Percentiles rank a stretch among this genome's conserved stretches.
Evolutionary conservation across 2,888 invertebrate species (phyloP).

Genomic region (Folsomia manolachei): DNA sequence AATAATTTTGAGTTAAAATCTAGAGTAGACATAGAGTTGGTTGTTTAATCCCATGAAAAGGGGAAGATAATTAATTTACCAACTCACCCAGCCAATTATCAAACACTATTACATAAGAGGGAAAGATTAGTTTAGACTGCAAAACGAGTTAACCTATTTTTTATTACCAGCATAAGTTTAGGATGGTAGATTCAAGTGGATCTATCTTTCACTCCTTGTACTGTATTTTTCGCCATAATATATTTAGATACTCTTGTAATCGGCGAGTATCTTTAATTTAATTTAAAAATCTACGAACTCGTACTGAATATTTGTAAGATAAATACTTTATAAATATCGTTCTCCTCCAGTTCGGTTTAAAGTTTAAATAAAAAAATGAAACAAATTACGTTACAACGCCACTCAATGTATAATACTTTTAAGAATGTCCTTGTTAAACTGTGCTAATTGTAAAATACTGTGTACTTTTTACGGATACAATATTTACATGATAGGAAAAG

Average conservation of each 20-base stretch:
- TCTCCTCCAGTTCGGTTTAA: neutral
- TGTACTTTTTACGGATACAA: constrained; percentile 3
- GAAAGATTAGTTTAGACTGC: too few relatives aligned
- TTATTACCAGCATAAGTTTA: neutral
- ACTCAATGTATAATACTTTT: neutral
- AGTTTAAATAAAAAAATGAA: neutral
- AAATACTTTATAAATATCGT: neutral
- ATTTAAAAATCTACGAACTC: too few relatives aligned
- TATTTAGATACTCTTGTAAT: neutral
- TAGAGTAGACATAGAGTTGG: too few relatives aligned
- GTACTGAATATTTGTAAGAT: neutral
- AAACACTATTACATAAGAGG: neutral
- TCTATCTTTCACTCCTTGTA: too few relatives aligned
- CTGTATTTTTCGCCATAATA: neutral
- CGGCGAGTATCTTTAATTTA: neutral
- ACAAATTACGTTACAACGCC: neutral
- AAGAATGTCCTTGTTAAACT: neutral
- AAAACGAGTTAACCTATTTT: neutral
- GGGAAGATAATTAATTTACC: neutral
- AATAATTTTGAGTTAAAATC: too few relatives aligned
- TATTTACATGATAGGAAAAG: neutral
- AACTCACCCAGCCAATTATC: neutral
- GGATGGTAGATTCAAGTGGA: too few relatives aligned
- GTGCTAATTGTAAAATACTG: constrained; percentile 7
- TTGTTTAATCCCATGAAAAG: neutral